Evolutionary conservation across 2,888 invertebrate genomes (phyloP).

Genomic region (Zelleria hepariella): DNA sequence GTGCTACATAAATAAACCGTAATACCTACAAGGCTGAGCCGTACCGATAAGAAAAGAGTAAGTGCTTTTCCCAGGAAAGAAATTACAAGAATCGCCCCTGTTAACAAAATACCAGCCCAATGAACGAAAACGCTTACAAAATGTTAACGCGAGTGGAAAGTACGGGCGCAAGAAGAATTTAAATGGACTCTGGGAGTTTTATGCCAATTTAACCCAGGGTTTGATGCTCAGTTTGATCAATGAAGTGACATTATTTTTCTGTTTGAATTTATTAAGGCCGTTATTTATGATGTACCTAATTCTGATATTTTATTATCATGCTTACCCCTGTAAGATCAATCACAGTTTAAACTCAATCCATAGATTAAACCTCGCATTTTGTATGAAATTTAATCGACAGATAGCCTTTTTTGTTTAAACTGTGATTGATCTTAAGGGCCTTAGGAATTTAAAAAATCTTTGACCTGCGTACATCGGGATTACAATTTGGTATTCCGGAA

Average conservation of each 20-base stretch:
- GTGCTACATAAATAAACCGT: background rate
- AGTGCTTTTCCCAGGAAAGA: background rate
- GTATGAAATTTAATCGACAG: no score
- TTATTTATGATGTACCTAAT: background rate
- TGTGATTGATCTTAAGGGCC: background rate
- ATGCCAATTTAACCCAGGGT: background rate
- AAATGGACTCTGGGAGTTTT: background rate
- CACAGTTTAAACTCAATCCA: no score
- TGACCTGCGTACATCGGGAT: no score
- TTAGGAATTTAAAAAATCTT: no score
- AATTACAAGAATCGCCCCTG: background rate
- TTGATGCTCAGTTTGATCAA: background rate
- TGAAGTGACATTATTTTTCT: background rate
- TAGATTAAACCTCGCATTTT: no score
- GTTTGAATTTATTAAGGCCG: background rate
- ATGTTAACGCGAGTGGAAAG: background rate
- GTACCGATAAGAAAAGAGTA: background rate
- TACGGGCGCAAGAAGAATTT: constrained; percentile 1
- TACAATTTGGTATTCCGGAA: no score
- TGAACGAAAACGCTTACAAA: background rate
- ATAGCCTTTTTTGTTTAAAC: no score
- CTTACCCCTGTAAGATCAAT: no score
- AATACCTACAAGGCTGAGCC: background rate
- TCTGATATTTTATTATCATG: background rate
- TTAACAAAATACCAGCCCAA: background rate